Evolutionary conservation across 2,113 vertebrate genomes (phyloP).

Genomic region (Archocentrus centrarchus): DNA sequence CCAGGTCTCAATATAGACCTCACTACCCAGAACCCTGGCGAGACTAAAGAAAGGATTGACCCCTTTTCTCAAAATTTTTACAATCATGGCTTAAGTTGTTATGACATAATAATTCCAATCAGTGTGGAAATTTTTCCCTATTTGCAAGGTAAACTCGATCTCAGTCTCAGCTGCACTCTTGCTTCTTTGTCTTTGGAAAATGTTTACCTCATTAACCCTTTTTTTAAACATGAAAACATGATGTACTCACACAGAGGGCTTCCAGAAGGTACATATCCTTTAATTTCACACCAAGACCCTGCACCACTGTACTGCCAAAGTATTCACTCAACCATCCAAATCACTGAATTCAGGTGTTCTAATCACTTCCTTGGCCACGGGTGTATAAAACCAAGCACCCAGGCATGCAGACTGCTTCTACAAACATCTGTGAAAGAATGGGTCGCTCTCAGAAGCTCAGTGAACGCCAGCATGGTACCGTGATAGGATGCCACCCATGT

Average conservation of each 20-base stretch:
- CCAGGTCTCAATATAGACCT: conserved; percentile 7
- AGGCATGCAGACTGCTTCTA: too few species aligned
- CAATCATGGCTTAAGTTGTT: conserved; percentile 53
- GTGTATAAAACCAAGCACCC: too few species aligned
- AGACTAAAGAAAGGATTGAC: conserved; percentile 29
- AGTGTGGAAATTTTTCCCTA: conserved; percentile 15
- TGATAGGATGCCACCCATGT: too few species aligned
- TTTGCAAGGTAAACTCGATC: conserved; percentile 10
- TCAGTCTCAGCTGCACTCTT: background rate
- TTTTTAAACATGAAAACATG: conserved; percentile 35
- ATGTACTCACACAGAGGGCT: conserved; percentile 10
- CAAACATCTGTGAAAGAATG: too few species aligned
- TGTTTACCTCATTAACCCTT: background rate
- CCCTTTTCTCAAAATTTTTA: conserved; percentile 23
- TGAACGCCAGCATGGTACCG: too few species aligned
- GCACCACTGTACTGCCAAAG: background rate
- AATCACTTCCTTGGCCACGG: too few species aligned
- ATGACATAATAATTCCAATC: conserved; percentile 19
- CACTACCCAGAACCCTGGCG: background rate
- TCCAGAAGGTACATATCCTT: background rate
- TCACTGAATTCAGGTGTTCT: too few species aligned
- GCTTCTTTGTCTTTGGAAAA: background rate
- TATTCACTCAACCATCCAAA: too few species aligned
- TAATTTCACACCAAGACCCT: background rate
- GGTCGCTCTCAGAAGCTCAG: too few species aligned